Percentiles rank a stretch among this genome's conserved stretches.
phyloP scores from a whole-genome alignment of 2,113 vertebrate species.

The Megaceryle torquata region DNA sequence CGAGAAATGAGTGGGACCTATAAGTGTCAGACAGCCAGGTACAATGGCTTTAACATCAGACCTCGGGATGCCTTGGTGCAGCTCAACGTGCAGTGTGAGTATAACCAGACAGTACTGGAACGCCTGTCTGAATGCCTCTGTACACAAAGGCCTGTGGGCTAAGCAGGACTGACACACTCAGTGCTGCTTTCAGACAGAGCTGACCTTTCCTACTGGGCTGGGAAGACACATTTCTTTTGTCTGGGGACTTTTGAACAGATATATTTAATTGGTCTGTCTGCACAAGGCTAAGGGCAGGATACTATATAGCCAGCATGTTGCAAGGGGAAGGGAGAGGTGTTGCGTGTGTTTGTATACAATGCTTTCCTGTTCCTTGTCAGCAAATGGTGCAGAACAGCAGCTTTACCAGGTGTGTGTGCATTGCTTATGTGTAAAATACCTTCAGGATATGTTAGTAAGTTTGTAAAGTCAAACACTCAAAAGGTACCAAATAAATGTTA shows the following conservation, averaged over 20 bases:
- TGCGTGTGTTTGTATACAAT: neutral
- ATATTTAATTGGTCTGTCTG: neutral
- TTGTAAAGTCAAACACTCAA: neutral
- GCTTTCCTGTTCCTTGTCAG: neutral
- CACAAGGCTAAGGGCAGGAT: neutral
- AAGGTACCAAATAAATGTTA: neutral
- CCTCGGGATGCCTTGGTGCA: slow-evolving; percentile 88
- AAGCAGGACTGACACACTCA: neutral
- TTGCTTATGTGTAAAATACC: neutral
- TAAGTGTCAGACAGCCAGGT: slow-evolving; percentile 94
- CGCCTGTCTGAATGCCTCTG: neutral
- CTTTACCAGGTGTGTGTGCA: neutral
- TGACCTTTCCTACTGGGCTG: neutral
- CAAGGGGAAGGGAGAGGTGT: neutral
- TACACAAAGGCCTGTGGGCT: neutral
- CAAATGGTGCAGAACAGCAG: neutral
- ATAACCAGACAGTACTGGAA: neutral
- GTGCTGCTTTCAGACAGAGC: neutral
- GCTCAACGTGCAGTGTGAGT: slow-evolving; percentile 96
- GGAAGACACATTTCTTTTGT: neutral
- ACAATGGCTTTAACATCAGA: slow-evolving; percentile 97
- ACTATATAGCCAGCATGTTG: neutral
- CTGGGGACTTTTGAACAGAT: neutral
- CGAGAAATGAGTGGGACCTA: slow-evolving; percentile 91
- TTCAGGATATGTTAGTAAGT: neutral